Percentiles rank a stretch among this genome's conserved stretches.
phyloP scores from a whole-genome alignment of 2,888 invertebrate genomes.

The Pomacea canaliculata region DNA sequence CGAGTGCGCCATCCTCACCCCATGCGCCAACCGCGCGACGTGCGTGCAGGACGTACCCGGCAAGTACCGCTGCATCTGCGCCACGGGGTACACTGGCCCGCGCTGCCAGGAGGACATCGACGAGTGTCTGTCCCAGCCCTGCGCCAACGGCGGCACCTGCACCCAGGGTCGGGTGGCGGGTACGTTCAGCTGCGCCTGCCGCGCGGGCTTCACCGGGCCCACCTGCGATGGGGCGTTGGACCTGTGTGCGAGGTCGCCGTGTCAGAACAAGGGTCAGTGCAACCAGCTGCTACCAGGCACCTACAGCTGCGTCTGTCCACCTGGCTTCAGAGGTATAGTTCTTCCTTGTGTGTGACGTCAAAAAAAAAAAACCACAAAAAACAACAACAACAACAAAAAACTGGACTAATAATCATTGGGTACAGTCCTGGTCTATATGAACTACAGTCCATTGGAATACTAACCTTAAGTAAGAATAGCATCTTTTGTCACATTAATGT shows the following conservation, averaged over 20 bases:
- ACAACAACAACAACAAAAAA: too few species aligned
- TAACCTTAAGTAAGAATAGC: too few species aligned
- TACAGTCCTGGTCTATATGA: too few species aligned
- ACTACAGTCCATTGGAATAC: too few species aligned
- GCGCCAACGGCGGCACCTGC: constrained; percentile 90
- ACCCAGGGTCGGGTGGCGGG: constrained; percentile 18
- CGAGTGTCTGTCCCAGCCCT: constrained; percentile 88
- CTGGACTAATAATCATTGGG: too few species aligned
- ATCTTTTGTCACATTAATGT: too few species aligned
- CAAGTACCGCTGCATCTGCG: constrained; percentile 38
- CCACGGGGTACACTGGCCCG: constrained; percentile 33
- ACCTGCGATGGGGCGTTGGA: constrained; percentile 27
- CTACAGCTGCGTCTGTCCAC: constrained; percentile 26
- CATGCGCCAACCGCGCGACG: constrained; percentile 89
- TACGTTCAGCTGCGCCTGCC: constrained; percentile 27
- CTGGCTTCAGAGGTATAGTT: constrained; percentile 18
- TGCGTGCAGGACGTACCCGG: constrained; percentile 72
- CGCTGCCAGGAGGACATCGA: constrained; percentile 87
- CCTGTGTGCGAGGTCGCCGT: constrained; percentile 30
- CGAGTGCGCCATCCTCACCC: constrained; percentile 88
- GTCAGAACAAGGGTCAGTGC: constrained; percentile 32
- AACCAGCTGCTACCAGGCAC: constrained; percentile 21
- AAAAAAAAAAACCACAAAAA: too few species aligned
- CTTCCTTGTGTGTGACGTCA: too few species aligned
- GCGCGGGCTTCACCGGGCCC: constrained; percentile 29